Evolutionary conservation across 2,888 invertebrate genomes (phyloP), one percentile per base, ranked within the genome.

Genomic region (Calameuta filiformis): DNA sequence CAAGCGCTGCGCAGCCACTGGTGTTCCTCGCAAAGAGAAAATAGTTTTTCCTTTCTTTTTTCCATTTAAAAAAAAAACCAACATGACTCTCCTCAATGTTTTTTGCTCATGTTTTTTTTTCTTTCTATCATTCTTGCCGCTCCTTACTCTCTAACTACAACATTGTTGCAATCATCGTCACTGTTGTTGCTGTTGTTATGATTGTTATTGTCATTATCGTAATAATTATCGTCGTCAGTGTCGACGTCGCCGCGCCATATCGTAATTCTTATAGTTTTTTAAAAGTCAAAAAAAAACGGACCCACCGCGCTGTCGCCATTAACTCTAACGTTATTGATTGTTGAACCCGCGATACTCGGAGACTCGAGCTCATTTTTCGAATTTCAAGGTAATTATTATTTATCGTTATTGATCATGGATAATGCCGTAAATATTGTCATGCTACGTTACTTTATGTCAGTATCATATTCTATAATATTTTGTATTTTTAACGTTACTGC

Each of bases 341-440:
- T 56, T 56, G 56, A 23, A 56, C 23, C 9, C 23, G 56, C 56
- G 56, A 56, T 9, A 56, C 2, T 56, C 9, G 56, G 23, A 56
- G 23, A 56, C 23, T 56, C 56, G 56, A 73, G 79, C 81, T 82
- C 81, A 81, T 80, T 80, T 79, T 79, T 78, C 76, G 31, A 31
- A 34, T 71, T 34, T 34, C 3, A 71, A 1, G 11, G 23, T 56
- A 56, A 80, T 79, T 79, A 81, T 81, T 82, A 77, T 77, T 75
- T 79, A 77, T 78, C 79, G 79, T 82, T 82, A 79, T 79, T 73
- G 80, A 81, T 79, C 82, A 83, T 81, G 73, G 71, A 80, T 80
- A 79, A 73, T 69, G 69, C 81, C 81, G 83, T 81, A 79, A 82
- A 85, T 83, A 83, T 81, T 83, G 84, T 83, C 84, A 83, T 80